Conservation (phyloP, 1,140 invertebrate genomes). For the Battus philenor region DNA sequence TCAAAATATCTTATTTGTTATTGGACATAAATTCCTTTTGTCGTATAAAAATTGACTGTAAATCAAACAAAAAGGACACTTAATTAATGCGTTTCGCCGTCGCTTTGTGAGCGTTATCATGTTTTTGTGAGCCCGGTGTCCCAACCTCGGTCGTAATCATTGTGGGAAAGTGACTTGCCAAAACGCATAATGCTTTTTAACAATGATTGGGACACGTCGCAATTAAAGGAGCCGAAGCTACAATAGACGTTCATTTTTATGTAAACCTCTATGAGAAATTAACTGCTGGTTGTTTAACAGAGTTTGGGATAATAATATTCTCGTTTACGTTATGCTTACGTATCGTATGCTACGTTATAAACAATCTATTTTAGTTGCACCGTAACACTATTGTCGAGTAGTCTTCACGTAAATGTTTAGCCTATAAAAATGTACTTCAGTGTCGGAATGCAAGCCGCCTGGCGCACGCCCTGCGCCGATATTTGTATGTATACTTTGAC, state of each 20-base stretch:
- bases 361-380: conserved; percentile 11
- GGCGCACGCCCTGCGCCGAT: conserved; percentile 44
- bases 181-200: conserved; percentile 22
- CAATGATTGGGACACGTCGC: conserved; percentile 4
- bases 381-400: conserved; percentile 7
- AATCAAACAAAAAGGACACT: conserved; percentile 21
- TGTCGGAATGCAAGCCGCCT: conserved; percentile 31
- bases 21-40: too few species aligned
- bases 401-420: conserved; percentile 24
- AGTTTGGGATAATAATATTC: too few species aligned
- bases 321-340: too few species aligned
- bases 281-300: conserved; percentile 3
- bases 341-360: conserved; percentile 7
- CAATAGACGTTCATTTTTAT: conserved; percentile 2
- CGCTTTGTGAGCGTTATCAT: conserved; percentile 26
- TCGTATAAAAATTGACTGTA: too few species aligned
- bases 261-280: not conserved
- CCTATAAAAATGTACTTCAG: conserved; percentile 66
- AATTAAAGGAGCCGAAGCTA: conserved; percentile 9
- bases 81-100: conserved; percentile 22
- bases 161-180: conserved; percentile 62
- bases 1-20: too few species aligned
- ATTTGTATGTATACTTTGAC: conserved; percentile 54
- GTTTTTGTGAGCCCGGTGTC: conserved; percentile 36
- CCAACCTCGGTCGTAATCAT: conserved; percentile 36